Evolutionary conservation across 2,797 vertebrate species (phyloP).

Genomic region (Mycteria americana): DNA sequence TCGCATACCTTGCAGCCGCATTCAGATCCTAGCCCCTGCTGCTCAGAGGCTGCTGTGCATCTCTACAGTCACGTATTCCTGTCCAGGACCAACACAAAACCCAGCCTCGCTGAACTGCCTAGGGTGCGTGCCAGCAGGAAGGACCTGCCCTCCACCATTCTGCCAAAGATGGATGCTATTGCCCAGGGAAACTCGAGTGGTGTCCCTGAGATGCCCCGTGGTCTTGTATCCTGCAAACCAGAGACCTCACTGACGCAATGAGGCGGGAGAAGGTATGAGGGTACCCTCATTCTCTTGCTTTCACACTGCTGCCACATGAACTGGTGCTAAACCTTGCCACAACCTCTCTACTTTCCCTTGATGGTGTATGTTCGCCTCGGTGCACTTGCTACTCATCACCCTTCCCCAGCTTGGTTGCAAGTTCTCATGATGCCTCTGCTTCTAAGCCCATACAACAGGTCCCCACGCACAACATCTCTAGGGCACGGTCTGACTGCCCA

Average conservation of each 20-base stretch:
- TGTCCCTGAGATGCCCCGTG: background rate
- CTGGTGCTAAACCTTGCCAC: background rate
- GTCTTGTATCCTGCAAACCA: background rate
- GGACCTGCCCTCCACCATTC: background rate
- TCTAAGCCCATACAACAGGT: background rate
- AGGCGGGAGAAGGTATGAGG: background rate
- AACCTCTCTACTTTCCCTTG: background rate
- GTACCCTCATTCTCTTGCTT: background rate
- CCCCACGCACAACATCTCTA: rapidly evolving
- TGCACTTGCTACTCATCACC: background rate
- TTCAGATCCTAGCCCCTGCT: too few species aligned
- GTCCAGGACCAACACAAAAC: background rate
- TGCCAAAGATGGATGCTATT: background rate
- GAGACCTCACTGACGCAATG: background rate
- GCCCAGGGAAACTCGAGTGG: background rate
- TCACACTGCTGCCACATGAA: too few species aligned
- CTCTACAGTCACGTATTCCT: background rate
- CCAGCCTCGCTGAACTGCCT: background rate
- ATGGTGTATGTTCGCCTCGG: background rate
- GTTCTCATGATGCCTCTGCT: background rate
- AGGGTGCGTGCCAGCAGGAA: rapidly evolving
- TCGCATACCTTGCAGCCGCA: rapidly evolving
- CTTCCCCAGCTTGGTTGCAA: background rate
- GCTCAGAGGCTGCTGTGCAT: background rate
- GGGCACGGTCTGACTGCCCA: background rate